Evolutionary conservation across 92 coral and sea anemone genomes (phyloP).

Genomic region (Parazoanthus swiftii): DNA sequence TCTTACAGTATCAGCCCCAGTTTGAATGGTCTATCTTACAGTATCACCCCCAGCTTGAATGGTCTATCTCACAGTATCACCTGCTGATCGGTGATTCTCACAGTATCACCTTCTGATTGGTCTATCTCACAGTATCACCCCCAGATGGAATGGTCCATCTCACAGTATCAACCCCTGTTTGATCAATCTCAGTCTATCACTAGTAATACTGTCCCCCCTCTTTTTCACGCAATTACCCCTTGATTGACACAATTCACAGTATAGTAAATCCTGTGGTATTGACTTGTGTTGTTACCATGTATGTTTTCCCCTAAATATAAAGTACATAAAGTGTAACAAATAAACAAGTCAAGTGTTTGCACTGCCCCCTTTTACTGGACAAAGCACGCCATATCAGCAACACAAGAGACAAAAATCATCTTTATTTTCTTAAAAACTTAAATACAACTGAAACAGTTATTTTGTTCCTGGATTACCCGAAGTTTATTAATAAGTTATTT

Average conservation of each 20-base stretch:
- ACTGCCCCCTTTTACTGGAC: not conserved
- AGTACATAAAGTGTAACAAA: no score
- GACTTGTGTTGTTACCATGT: no score
- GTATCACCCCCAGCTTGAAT: not conserved
- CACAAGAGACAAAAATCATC: not conserved
- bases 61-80: not conserved
- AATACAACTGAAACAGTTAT: not conserved
- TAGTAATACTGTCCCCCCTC: no score
- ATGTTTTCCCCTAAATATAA: no score
- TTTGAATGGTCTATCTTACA: not conserved
- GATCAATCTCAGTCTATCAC: not conserved
- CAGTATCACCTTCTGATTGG: not conserved
- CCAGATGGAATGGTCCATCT: not conserved
- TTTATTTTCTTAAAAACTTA: constrained; percentile 12
- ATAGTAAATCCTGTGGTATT: no score
- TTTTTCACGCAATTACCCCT: no score
- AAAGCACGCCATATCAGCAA: not conserved
- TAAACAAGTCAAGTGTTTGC: not conserved
- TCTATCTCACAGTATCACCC: not conserved
- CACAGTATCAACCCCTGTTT: not conserved
- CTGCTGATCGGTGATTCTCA: not conserved
- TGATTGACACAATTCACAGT: no score
- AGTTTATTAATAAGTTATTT: no score
- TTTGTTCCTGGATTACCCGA: not conserved
- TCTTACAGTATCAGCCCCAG: not conserved